Conservation (phyloP, 2,113 vertebrate genomes). For the Capra hircus region DNA sequence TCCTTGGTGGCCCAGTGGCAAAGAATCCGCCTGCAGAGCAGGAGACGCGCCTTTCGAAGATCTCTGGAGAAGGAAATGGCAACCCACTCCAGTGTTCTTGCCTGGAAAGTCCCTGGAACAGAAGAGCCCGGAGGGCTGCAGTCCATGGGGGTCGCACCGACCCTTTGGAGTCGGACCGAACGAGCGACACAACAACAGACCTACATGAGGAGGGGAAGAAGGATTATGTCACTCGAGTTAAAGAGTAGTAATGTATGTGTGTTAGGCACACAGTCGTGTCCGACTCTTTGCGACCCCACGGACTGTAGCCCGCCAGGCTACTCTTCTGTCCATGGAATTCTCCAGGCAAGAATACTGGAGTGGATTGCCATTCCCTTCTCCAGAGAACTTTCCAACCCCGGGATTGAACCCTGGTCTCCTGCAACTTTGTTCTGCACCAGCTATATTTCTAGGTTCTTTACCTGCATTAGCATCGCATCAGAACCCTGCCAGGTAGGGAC, state of each 20-base stretch:
- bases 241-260: background rate
- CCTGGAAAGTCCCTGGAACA: background rate
- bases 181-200: background rate
- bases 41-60: background rate
- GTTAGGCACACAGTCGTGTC: background rate
- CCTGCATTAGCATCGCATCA: background rate
- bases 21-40: background rate
- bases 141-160: background rate
- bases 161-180: background rate
- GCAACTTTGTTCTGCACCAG: background rate
- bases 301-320: background rate
- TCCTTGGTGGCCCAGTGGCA: background rate
- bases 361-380: background rate
- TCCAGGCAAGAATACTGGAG: background rate
- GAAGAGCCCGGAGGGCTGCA: background rate
- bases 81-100: background rate
- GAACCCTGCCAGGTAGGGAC: background rate
- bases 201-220: background rate
- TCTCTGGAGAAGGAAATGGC: background rate
- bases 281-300: background rate
- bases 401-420: background rate
- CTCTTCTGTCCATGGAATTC: background rate
- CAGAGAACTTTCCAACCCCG: background rate
- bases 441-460: background rate
- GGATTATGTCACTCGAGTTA: background rate